These are phyloP conservation scores for Sparus aurata DNA, from an alignment of 2,797 vertebrate species.

Conservation along the genomic window DNA sequence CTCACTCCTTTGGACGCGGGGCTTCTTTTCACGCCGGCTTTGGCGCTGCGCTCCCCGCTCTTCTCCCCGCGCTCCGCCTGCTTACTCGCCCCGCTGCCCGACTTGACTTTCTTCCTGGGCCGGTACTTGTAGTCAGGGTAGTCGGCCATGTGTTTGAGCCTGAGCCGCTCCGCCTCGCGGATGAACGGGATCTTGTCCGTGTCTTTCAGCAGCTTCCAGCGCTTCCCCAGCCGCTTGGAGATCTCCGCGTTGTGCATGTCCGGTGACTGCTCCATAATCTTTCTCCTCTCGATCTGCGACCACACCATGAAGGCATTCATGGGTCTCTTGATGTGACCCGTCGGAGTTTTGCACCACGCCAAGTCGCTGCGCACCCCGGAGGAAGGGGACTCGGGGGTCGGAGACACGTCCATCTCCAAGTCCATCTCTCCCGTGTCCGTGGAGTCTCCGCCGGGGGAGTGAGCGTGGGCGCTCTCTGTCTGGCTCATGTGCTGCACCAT, in stretches of 20 bases:
- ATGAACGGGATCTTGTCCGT: slow-evolving; percentile 99
- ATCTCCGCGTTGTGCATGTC: slow-evolving; percentile 99
- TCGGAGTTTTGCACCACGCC: slow-evolving; percentile 98
- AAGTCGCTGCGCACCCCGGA: slow-evolving; percentile 92
- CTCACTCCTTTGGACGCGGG: slow-evolving; percentile 82
- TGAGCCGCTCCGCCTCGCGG: slow-evolving; percentile 96
- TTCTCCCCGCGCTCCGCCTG: slow-evolving; percentile 84
- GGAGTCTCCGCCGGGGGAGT: slow-evolving; percentile 91
- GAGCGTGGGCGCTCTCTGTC: slow-evolving; percentile 92
- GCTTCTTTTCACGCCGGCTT: slow-evolving; percentile 83
- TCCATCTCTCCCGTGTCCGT: slow-evolving; percentile 95
- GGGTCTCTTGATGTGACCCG: slow-evolving; percentile 96
- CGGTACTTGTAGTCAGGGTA: slow-evolving; percentile 99
- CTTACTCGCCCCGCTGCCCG: slow-evolving; percentile 84
- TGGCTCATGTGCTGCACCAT: slow-evolving; percentile 97
- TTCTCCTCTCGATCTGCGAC: slow-evolving; percentile 96
- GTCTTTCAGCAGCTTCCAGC: slow-evolving; percentile 99
- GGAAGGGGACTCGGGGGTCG: slow-evolving; percentile 92
- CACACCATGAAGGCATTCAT: slow-evolving; percentile 97
- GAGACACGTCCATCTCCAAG: slow-evolving; percentile 95
- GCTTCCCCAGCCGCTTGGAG: slow-evolving; percentile 97
- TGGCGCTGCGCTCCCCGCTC: slow-evolving; percentile 79
- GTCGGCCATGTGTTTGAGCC: slow-evolving; percentile 99
- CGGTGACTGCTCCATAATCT: slow-evolving; percentile 98
- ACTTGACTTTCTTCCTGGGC: slow-evolving; percentile 98